Evolutionary conservation across 2,797 vertebrate genomes (phyloP).

Genomic region (Poecilia picta): DNA sequence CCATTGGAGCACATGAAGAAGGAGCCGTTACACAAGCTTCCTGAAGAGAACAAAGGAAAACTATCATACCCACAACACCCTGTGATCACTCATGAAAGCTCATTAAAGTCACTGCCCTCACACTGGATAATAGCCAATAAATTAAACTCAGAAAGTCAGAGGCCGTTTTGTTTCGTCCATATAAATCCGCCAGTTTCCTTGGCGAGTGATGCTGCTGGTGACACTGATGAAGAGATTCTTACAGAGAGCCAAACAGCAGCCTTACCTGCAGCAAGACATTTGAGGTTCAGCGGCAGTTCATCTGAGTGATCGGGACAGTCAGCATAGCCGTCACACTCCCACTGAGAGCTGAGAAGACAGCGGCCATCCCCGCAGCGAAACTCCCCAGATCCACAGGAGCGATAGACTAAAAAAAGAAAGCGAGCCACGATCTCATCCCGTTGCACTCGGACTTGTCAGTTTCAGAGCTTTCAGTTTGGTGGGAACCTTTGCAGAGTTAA

Average conservation of each 20-base stretch:
- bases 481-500: constrained; percentile 12
- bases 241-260: constrained; percentile 65
- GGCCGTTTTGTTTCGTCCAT: constrained; percentile 39
- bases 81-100: constrained; percentile 22
- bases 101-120: constrained; percentile 15
- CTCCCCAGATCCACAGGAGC: constrained; percentile 88
- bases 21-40: constrained; percentile 86
- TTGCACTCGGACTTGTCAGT: constrained; percentile 13
- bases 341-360: constrained; percentile 92
- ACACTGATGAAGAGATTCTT: constrained; percentile 71
- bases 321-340: constrained; percentile 96
- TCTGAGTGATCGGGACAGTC: constrained; percentile 97
- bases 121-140: constrained; percentile 37
- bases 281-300: constrained; percentile 93
- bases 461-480: constrained; percentile 2
- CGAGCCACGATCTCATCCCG: constrained; percentile 35
- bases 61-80: constrained; percentile 33
- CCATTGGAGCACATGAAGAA: constrained; percentile 94
- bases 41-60: constrained; percentile 69
- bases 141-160: constrained; percentile 38
- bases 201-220: constrained; percentile 28
- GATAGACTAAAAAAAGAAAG: constrained; percentile 83
- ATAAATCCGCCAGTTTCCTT: constrained; percentile 42
- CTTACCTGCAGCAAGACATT: constrained; percentile 92
- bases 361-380: constrained; percentile 94